These are phyloP conservation scores for Leucoptera coffeella DNA, from an alignment of 2,888 invertebrate species.

Conservation along the genomic window DNA sequence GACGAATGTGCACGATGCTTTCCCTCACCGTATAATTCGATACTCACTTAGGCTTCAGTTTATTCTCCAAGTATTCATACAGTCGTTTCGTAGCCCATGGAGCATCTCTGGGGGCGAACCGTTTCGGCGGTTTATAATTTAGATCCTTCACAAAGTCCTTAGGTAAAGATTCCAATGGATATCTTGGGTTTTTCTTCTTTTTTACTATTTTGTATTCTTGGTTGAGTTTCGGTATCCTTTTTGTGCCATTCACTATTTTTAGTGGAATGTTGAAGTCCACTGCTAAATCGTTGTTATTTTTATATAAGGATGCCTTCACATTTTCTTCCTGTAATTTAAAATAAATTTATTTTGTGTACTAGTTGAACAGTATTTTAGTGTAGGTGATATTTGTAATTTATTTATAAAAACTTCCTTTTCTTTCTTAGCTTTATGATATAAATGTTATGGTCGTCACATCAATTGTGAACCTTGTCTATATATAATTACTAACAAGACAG, in stretches of 20 bases:
- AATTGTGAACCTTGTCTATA: too few species aligned
- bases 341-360: background rate
- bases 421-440: too few species aligned
- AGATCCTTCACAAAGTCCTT: slow-evolving; percentile 21
- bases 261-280: slow-evolving; percentile 18
- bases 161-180: slow-evolving; percentile 13
- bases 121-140: slow-evolving; percentile 34
- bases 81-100: slow-evolving; percentile 33
- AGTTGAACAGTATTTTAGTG: background rate
- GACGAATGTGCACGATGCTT: too few species aligned
- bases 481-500: too few species aligned
- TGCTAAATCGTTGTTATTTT: slow-evolving; percentile 8
- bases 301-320: slow-evolving; percentile 15
- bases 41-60: slow-evolving; percentile 31
- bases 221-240: slow-evolving; percentile 12
- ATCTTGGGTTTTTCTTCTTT: background rate
- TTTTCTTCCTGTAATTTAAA: slow-evolving; percentile 15
- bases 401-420: too few species aligned
- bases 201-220: slow-evolving; percentile 9
- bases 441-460: too few species aligned
- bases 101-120: slow-evolving; percentile 24
- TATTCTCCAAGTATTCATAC: slow-evolving; percentile 29
- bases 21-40: too few species aligned
- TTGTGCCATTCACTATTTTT: slow-evolving; percentile 10
- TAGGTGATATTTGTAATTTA: too few species aligned